Conservation (phyloP, 2,113 vertebrate genomes). For the Sterna hirundo region DNA sequence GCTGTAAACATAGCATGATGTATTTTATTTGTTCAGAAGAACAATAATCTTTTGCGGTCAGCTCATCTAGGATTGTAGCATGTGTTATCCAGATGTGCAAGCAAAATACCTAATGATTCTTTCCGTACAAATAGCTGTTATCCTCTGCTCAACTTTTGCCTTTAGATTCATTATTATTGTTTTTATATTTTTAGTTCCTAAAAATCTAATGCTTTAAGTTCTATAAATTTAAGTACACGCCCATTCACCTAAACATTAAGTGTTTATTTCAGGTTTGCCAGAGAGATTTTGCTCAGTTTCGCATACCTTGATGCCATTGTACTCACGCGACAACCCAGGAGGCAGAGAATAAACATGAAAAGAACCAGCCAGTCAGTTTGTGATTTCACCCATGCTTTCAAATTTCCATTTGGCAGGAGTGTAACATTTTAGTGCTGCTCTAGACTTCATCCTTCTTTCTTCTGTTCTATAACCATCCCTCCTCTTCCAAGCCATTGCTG, state of each 20-base stretch:
- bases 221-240: not conserved
- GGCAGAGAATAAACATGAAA: not conserved
- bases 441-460: not conserved
- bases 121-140: not conserved
- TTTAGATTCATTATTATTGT: not conserved
- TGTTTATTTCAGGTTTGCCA: not conserved
- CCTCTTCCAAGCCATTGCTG: not conserved
- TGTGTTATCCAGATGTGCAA: not conserved
- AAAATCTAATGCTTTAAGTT: not conserved
- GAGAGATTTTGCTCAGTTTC: not conserved
- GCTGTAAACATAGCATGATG: not conserved
- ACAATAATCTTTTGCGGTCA: not conserved
- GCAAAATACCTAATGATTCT: not conserved
- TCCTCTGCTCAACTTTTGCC: not conserved
- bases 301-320: not conserved
- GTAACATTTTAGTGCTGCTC: not conserved
- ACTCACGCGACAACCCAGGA: not conserved
- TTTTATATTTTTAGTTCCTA: not conserved
- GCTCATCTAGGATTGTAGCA: not conserved
- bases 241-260: not conserved
- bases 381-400: not conserved
- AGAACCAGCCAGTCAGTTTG: not conserved
- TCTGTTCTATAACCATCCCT: not conserved
- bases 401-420: not conserved
- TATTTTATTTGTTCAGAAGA: not conserved